These are phyloP conservation scores for Cephus runcator DNA, from an alignment of 2,888 invertebrate species.

Conservation along the genomic window DNA sequence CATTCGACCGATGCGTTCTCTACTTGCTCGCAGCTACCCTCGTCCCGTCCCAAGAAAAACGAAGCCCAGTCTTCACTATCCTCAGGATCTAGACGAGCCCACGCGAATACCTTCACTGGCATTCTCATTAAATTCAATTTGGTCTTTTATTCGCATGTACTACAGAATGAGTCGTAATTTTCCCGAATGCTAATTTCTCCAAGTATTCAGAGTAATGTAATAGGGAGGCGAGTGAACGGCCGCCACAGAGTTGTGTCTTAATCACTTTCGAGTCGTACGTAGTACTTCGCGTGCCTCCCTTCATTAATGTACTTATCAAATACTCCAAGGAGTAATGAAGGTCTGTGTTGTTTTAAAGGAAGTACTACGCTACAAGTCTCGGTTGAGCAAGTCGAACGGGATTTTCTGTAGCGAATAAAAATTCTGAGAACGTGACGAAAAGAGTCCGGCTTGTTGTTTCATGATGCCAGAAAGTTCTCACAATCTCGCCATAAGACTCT, in stretches of 20 bases:
- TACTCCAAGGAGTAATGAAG: neutral
- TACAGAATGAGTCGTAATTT: neutral
- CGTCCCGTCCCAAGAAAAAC: neutral
- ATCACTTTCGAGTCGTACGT: neutral
- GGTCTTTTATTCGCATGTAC: neutral
- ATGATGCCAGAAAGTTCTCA: too few species aligned
- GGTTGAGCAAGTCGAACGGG: neutral
- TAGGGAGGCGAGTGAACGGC: neutral
- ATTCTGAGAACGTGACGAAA: neutral
- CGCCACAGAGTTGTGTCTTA: neutral
- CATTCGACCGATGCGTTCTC: slow-evolving; percentile 8
- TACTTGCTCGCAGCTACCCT: neutral
- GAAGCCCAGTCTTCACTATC: too few species aligned
- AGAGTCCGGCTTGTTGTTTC: neutral
- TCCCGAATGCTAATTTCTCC: too few species aligned
- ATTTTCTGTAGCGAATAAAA: neutral
- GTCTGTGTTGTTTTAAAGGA: neutral
- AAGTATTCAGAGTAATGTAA: too few species aligned
- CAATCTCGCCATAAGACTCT: too few species aligned
- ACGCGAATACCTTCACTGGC: too few species aligned
- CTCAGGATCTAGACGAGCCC: too few species aligned
- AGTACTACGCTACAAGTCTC: neutral
- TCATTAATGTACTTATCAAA: neutral
- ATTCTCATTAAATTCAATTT: neutral
- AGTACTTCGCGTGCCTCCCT: neutral